Conservation (phyloP, 2,113 vertebrate genomes). For the Trematocara unimaculatum region DNA sequence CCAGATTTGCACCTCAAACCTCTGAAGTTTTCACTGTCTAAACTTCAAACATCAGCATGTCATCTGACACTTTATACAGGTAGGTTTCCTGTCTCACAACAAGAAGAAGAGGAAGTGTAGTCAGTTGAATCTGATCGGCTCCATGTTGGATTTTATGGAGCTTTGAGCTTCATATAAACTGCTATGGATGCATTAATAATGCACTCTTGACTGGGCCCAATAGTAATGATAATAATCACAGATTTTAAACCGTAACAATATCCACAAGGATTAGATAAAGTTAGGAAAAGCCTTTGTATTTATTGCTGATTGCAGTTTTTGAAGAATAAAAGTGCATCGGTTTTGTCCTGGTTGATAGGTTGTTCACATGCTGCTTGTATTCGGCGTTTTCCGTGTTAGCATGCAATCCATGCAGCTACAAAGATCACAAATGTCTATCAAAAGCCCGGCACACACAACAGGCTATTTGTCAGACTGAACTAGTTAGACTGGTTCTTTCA, state of each 20-base stretch:
- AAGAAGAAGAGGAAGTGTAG: rapidly evolving
- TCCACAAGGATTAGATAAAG: background rate
- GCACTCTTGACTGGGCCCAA: too few relatives aligned
- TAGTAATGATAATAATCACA: too few relatives aligned
- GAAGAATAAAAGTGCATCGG: rapidly evolving
- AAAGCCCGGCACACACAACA: background rate
- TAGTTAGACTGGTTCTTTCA: background rate
- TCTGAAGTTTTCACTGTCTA: background rate
- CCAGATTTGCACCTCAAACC: rapidly evolving
- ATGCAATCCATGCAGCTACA: background rate
- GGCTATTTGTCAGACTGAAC: background rate
- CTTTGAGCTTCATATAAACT: background rate
- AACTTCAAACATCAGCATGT: background rate
- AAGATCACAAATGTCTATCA: background rate
- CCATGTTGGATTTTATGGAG: background rate
- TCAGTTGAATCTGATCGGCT: background rate
- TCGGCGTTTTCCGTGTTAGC: background rate
- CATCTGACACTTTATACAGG: background rate
- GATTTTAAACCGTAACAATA: background rate
- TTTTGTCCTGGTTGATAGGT: background rate
- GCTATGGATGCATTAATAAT: background rate
- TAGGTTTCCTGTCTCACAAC: background rate
- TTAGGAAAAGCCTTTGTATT: background rate
- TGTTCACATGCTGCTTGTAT: background rate
- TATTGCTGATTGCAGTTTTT: background rate